Evolutionary conservation across 2,888 invertebrate genomes (phyloP).

Genomic region (Yponomeuta cagnagella): DNA sequence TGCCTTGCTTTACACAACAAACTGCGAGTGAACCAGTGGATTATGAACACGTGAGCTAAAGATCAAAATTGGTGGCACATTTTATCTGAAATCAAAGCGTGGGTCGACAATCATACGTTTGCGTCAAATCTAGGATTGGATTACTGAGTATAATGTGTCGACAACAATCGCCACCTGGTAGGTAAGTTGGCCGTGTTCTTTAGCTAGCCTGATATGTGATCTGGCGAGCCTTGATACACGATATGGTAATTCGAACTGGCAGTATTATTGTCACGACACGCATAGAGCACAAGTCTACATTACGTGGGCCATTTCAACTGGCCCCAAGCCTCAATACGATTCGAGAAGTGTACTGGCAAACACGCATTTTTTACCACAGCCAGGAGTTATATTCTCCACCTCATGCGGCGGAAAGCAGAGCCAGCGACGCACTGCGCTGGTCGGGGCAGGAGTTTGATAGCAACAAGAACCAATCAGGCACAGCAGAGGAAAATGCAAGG

Average conservation of each 20-base stretch:
- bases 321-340: conserved; percentile 43
- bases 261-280: conserved; percentile 40
- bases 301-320: conserved; percentile 43
- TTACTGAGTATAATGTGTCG: conserved; percentile 7
- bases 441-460: conserved; percentile 55
- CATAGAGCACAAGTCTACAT: conserved; percentile 49
- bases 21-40: background rate
- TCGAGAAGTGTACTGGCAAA: conserved; percentile 35
- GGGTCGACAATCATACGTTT: background rate
- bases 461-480: conserved; percentile 55
- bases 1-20: background rate
- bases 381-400: conserved; percentile 15
- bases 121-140: background rate
- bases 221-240: conserved; percentile 62
- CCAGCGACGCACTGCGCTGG: conserved; percentile 36
- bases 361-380: conserved; percentile 37
- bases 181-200: conserved; percentile 54
- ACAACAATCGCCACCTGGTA: conserved; percentile 13
- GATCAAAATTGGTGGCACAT: background rate
- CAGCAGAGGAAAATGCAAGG: conserved; percentile 52
- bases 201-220: conserved; percentile 62
- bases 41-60: background rate
- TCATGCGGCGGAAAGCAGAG: conserved; percentile 56
- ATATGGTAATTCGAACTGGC: conserved; percentile 59
- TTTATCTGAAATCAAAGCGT: conserved; percentile 9